Conservation (phyloP, 37 sponge, comb jelly and placozoan genomes). For the Geodia barretti region DNA sequence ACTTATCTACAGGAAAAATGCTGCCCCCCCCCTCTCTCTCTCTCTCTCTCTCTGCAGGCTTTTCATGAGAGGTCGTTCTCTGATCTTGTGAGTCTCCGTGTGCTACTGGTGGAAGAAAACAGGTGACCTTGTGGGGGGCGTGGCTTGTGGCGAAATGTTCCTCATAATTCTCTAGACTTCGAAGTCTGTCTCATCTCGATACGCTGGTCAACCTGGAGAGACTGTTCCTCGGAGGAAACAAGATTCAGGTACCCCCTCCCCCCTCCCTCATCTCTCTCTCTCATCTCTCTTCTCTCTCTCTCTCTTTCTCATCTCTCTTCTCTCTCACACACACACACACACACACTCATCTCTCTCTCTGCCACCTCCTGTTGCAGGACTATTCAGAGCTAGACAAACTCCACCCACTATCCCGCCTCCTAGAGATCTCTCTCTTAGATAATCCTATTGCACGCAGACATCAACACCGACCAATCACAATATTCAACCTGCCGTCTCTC, state of each 20-base stretch:
- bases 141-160: neutral
- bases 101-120: conserved; percentile 93
- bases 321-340: neutral
- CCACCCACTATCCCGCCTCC: conserved; percentile 45
- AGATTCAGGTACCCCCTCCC: conserved; percentile 68
- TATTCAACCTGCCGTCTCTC: conserved; percentile 58
- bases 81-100: conserved; percentile 55
- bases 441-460: conserved; percentile 82
- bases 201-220: conserved; percentile 62
- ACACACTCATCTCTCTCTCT: neutral
- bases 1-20: too few relatives aligned
- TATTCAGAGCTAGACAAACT: conserved; percentile 87
- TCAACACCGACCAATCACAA: conserved; percentile 63
- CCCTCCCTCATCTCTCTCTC: neutral
- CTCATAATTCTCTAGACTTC: conserved; percentile 43
- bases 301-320: neutral
- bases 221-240: conserved; percentile 90
- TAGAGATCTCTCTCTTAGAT: conserved; percentile 86
- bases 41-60: conserved; percentile 28
- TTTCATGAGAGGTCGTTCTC: conserved; percentile 63
- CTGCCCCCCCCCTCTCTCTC: too few relatives aligned
- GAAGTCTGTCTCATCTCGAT: conserved; percentile 72
- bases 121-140: conserved; percentile 26
- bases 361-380: conserved; percentile 46
- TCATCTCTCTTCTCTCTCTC: neutral